These are phyloP conservation scores for Himalopsyche anomala DNA, from an alignment of 2,888 invertebrate species.

Conservation along the genomic window DNA sequence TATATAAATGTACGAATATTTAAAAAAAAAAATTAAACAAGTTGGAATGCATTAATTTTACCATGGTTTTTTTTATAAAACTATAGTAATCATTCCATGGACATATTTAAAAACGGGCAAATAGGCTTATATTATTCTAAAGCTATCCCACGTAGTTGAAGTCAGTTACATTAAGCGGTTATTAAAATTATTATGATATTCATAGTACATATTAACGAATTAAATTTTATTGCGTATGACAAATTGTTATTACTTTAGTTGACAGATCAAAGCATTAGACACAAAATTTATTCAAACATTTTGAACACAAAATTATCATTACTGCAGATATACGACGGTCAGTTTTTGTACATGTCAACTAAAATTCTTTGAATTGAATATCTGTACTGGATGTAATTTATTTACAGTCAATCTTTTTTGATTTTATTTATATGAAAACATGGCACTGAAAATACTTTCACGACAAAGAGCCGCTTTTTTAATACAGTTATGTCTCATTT, in stretches of 20 bases:
- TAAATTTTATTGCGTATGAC: conserved; percentile 41
- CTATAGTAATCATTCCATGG: no score
- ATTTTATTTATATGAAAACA: no score
- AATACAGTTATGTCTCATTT: no score
- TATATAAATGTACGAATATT: no score
- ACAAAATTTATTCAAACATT: conserved; percentile 44
- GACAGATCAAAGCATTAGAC: conserved; percentile 52
- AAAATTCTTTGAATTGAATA: neutral
- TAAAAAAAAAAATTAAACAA: no score
- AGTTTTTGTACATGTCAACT: neutral
- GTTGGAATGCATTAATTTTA: no score
- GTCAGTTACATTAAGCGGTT: neutral
- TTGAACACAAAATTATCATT: conserved; percentile 12
- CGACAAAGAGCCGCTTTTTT: no score
- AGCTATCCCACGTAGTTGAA: neutral
- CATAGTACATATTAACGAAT: conserved; percentile 14
- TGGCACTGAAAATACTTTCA: no score
- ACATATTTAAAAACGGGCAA: no score
- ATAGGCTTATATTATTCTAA: neutral
- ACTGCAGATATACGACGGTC: neutral
- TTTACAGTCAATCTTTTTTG: no score
- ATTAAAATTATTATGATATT: conserved; percentile 25
- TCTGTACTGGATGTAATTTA: neutral
- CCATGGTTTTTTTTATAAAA: no score
- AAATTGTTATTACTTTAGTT: conserved; percentile 44